These are phyloP conservation scores for Polydesmus complanatus DNA, from an alignment of 2,888 invertebrate species.

Conservation along the genomic window DNA sequence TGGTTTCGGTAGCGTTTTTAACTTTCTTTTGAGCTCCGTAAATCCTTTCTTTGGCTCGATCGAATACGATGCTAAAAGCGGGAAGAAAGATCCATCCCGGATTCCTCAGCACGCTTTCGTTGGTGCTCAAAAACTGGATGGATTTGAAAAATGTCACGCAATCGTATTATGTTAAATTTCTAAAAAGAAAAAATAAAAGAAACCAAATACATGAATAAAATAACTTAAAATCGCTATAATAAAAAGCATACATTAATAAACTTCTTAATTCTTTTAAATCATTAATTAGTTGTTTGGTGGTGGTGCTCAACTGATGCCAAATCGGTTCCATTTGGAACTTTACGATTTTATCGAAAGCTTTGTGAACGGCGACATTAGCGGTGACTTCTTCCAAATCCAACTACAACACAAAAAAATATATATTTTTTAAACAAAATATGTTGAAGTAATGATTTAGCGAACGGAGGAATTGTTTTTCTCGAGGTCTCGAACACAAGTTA, in stretches of 20 bases:
- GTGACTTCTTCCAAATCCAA: constrained; percentile 66
- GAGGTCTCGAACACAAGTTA: constrained; percentile 79
- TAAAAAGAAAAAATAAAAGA: constrained; percentile 32
- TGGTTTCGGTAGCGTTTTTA: background rate
- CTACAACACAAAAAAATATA: no score
- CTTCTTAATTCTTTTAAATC: constrained; percentile 78
- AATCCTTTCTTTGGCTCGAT: constrained; percentile 45
- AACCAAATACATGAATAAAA: constrained; percentile 8
- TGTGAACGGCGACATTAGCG: constrained; percentile 82
- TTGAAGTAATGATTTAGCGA: constrained; percentile 19
- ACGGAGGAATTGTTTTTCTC: constrained; percentile 69
- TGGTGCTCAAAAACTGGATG: constrained; percentile 57
- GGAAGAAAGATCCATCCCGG: constrained; percentile 83
- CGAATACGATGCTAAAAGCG: background rate
- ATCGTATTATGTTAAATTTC: constrained; percentile 73
- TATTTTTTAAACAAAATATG: no score
- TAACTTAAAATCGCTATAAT: constrained; percentile 1
- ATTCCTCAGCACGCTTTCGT: constrained; percentile 68
- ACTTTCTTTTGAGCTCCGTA: constrained; percentile 24
- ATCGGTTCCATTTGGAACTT: constrained; percentile 78
- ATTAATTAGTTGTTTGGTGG: constrained; percentile 72
- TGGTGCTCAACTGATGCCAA: constrained; percentile 83
- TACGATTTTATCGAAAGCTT: constrained; percentile 79
- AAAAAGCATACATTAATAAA: constrained; percentile 54
- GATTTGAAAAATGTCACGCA: constrained; percentile 70